Evolutionary conservation across 2,797 vertebrate species (phyloP), one percentile per base, ranked within the genome.

Genomic region (Uromys caudimaculatus): DNA sequence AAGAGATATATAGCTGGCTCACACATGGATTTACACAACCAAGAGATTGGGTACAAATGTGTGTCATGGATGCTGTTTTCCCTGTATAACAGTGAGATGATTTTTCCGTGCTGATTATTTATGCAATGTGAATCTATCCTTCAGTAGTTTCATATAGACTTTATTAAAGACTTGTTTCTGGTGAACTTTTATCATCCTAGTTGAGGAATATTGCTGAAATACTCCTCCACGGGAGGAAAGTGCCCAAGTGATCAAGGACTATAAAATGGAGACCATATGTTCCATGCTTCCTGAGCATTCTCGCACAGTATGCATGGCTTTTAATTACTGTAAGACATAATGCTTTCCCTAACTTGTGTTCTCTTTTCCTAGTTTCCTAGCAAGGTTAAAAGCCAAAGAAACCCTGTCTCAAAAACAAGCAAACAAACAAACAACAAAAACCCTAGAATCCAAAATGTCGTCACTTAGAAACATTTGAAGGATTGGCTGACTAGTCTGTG

Each of bases 241-340:
- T 97, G 93, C 96, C 96, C 98, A 96, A 98, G 97, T 96, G 6
- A 86, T 97, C 97, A 98, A 97, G 94, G 58, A 91, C 93, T 97
- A 78, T 91, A 97, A 98, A 98, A 98, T 97, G 58, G 93, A 98
- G 97, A 97, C 98, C 97, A 96, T 98, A 97, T 98, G 98, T 97
- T 98, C 98, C 95, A 88, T 98, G 84, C 90, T 97, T 97, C 97
- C 93, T 97, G 95, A 85, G 6, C 96, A 97, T 97, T 97, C 98
- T 94, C 95, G 95, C 96, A 95, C 82, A 97, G 91, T 75, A 56
- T 52, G 97, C 91, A 97, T 89, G 96, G 95, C 94, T 93, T 79
- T 73, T 64, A 67, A 52, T 81, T 95, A 83, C 62, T 58, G 16
- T 85, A 90, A 89, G 50, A 86, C 54, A 56, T 52, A 88, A 88